Conservation (phyloP, 2,888 invertebrate species). For the Drosophila demipolita region DNA sequence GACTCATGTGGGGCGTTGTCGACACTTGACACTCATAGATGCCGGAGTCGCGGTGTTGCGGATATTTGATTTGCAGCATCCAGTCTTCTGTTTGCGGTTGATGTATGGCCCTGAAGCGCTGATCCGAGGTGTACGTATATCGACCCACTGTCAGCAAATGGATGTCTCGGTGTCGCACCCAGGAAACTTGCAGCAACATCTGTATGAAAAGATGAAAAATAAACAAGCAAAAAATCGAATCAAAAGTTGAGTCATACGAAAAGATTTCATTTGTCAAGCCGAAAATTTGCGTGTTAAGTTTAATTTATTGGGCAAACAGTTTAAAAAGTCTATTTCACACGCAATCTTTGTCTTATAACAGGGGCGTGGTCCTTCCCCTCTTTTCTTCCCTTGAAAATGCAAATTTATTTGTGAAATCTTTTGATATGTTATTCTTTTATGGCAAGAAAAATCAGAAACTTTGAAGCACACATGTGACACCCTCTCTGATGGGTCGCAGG, state of each 20-base stretch:
- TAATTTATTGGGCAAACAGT: constrained; percentile 66
- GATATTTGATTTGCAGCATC: constrained; percentile 96
- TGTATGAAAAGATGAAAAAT: constrained; percentile 38
- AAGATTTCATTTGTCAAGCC: constrained; percentile 55
- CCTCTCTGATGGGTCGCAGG: constrained; percentile 8
- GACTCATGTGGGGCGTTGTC: constrained; percentile 96
- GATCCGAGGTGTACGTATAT: constrained; percentile 96
- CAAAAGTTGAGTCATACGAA: constrained; percentile 16
- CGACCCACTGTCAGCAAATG: constrained; percentile 95
- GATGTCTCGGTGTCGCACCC: constrained; percentile 96
- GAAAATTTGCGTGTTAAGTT: constrained; percentile 42
- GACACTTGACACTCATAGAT: constrained; percentile 98
- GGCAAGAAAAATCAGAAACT: constrained; percentile 39
- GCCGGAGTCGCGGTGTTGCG: constrained; percentile 94
- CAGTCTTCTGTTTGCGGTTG: constrained; percentile 95
- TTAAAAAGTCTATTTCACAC: constrained; percentile 75
- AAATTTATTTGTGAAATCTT: constrained; percentile 71
- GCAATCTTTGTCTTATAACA: constrained; percentile 31
- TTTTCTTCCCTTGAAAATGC: constrained; percentile 46
- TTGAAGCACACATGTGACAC: constrained; percentile 46
- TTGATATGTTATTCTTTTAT: constrained; percentile 42
- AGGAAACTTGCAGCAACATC: constrained; percentile 93
- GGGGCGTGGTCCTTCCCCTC: background rate
- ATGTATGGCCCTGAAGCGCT: constrained; percentile 95
- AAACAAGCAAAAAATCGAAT: constrained; percentile 8